Evolutionary conservation across 2,113 vertebrate species (phyloP), one percentile per base, ranked within the genome.

Genomic region (Acrocephalus arundinaceus): DNA sequence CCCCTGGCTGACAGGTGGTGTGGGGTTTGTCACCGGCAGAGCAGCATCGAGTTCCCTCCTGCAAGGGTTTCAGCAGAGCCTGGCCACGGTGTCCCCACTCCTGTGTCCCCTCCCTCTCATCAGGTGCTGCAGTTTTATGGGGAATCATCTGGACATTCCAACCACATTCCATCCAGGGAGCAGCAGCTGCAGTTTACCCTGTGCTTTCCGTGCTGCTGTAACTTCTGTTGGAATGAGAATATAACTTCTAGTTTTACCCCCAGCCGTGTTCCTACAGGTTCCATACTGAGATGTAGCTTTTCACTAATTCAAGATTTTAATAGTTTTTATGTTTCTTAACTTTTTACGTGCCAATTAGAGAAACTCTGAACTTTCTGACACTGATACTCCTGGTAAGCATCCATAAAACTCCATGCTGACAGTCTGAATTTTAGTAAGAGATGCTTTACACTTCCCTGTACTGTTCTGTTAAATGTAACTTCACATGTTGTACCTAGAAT

Each of bases 201-300:
- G 0, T 30, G 4, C 10, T 51, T 41, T 43, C 66, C 4, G 3
- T 15, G 7, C 45, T 3, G 1, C 30, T 43, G 5, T 8, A 41
- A 49, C 6, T 18, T 41, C 35, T 49, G 11, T 70, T 15, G 11
- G 9, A 51, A 51, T 23, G 30, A 59, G 45, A 49, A 9, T 23
- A 4, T 19, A 61, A 15, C 35, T 24, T 51, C 15, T 59, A 51
- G 20, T 43, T 83, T 43, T 61, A 71, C 13, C 15, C 45, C 31
- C 37, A 51, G 24, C 5, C 25, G 10, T 20, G 24, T 45, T 72
- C 52, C 37, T 46, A 52, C 10, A 52, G 25, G 13, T 45, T 74
- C 17, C 39, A 71, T 83, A 41, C 28, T 63, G 63, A 49, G 17
- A 4, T 57, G 10, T 25, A 76, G 37, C 25, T 90, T 78, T 82